Conservation (phyloP, 2,888 invertebrate genomes). For the Melipona bicolor region DNA sequence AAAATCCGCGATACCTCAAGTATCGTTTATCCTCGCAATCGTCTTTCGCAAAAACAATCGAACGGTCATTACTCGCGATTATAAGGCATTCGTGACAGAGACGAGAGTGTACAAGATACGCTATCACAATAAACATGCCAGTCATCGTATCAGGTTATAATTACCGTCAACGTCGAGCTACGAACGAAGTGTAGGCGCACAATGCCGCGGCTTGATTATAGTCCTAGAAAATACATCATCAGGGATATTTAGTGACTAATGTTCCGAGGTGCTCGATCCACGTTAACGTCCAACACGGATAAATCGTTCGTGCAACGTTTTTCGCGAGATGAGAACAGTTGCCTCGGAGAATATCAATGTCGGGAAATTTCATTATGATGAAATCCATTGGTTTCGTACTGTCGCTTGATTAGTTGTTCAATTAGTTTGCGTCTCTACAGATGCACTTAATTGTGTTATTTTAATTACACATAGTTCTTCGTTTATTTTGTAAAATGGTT, state of each 20-base stretch:
- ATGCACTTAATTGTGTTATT: neutral
- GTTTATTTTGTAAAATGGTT: neutral
- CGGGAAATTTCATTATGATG: neutral
- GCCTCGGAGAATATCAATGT: neutral
- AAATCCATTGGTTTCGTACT: neutral
- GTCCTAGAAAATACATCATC: constrained; percentile 48
- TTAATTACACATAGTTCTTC: neutral
- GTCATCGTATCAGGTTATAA: constrained; percentile 46
- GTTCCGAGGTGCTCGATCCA: constrained; percentile 7
- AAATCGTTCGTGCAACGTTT: constrained; percentile 2
- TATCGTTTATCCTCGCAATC: neutral
- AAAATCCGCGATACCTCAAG: too few species aligned
- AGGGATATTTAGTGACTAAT: constrained; percentile 32
- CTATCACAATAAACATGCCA: constrained; percentile 51
- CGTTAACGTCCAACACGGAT: constrained; percentile 27
- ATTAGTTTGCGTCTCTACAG: neutral
- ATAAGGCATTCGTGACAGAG: constrained; percentile 3
- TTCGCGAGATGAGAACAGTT: neutral
- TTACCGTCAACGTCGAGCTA: constrained; percentile 40
- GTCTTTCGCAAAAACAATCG: neutral
- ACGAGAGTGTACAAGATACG: constrained; percentile 18
- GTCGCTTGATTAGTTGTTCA: neutral
- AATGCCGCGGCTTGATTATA: constrained; percentile 31
- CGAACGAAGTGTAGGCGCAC: constrained; percentile 25
- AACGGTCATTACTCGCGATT: constrained; percentile 24